phyloP scores from a whole-genome alignment of 2,888 invertebrate genomes.

The Lissocephala sabroskyi region DNA sequence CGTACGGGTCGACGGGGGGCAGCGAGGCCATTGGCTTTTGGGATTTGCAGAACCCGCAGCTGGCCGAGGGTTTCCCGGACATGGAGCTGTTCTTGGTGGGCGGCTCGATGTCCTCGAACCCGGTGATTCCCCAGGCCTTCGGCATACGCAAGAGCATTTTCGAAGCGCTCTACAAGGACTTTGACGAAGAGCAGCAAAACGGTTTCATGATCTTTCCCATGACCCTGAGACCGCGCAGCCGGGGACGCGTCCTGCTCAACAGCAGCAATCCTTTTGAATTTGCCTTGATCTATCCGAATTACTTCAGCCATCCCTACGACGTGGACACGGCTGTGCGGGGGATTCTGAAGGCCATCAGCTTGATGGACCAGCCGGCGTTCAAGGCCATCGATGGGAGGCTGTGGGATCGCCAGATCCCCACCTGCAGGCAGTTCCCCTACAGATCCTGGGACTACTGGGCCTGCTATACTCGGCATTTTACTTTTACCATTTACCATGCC shows the following conservation, averaged over 20 bases:
- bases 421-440: slow-evolving; percentile 74
- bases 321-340: slow-evolving; percentile 76
- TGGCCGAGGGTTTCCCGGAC: slow-evolving; percentile 75
- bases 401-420: slow-evolving; percentile 74
- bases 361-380: slow-evolving; percentile 74
- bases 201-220: slow-evolving; percentile 77
- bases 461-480: slow-evolving; percentile 77
- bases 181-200: slow-evolving; percentile 54
- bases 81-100: slow-evolving; percentile 79
- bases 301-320: slow-evolving; percentile 78
- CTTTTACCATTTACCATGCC: slow-evolving; percentile 78
- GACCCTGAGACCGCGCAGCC: slow-evolving; percentile 79
- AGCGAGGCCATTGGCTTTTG: slow-evolving; percentile 78
- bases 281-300: slow-evolving; percentile 81
- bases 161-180: slow-evolving; percentile 69
- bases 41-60: slow-evolving; percentile 72
- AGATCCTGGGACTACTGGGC: slow-evolving; percentile 77
- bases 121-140: slow-evolving; percentile 64
- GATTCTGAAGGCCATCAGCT: slow-evolving; percentile 74
- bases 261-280: slow-evolving; percentile 77
- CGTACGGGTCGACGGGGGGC: slow-evolving; percentile 75
- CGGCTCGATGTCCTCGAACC: slow-evolving; percentile 70
- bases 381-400: slow-evolving; percentile 74
- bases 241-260: slow-evolving; percentile 78
- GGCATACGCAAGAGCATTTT: slow-evolving; percentile 72